A percentile compares a stretch with the other conserved stretches of the same genome.
Evolutionary conservation across 1,140 invertebrate species (phyloP).

Genomic region (Brachionus angularis): DNA sequence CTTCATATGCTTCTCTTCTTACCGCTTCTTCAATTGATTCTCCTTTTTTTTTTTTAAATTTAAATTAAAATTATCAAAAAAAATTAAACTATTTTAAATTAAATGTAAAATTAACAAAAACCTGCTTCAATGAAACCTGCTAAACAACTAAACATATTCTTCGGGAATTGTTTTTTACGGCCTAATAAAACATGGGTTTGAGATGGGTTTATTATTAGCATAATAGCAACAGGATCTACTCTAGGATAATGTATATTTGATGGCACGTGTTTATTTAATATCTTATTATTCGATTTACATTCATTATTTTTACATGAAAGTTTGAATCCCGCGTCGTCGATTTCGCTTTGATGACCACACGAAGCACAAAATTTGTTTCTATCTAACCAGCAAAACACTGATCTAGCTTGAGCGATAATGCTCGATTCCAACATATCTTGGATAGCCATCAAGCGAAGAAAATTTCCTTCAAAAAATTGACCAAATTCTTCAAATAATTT

Average conservation of each 20-base stretch:
- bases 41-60: constrained; percentile 52
- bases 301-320: constrained; percentile 52
- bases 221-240: constrained; percentile 62
- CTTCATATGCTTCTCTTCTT: constrained; percentile 63
- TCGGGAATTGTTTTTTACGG: constrained; percentile 58
- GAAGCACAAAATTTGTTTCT: constrained; percentile 58
- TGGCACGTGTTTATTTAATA: constrained; percentile 48
- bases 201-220: constrained; percentile 59
- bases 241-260: constrained; percentile 57
- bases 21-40: constrained; percentile 63
- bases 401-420: constrained; percentile 50
- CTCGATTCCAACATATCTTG: constrained; percentile 33
- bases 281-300: constrained; percentile 46
- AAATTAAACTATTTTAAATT: constrained; percentile 6
- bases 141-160: constrained; percentile 63
- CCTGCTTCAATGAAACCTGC: constrained; percentile 64
- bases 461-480: constrained; percentile 38
- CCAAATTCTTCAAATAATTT: neutral
- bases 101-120: constrained; percentile 47
- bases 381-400: constrained; percentile 59
- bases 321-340: constrained; percentile 55
- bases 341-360: constrained; percentile 54
- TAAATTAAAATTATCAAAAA: constrained; percentile 9
- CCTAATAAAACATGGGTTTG: constrained; percentile 61
- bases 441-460: constrained; percentile 39